Base-by-base conservation (phyloP, 2,113 vertebrate species). In the Saguinus imperator region DNA sequence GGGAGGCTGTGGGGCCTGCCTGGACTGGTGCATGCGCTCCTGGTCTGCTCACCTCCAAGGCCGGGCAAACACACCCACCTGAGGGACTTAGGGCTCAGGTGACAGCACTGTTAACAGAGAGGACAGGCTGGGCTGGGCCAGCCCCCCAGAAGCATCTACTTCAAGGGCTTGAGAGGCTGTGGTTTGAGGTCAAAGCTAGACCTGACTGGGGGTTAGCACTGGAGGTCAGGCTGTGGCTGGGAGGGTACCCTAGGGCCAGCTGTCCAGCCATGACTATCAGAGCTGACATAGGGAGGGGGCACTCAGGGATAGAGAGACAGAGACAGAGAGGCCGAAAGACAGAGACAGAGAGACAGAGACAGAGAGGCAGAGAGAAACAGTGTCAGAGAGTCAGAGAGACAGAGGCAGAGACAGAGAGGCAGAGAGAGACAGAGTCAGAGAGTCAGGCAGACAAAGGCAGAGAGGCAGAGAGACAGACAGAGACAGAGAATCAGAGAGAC, bases 31-130 rank as follows among this genome's bases (percentile, higher is more conserved):
- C 17, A 80, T 29, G 17, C 7, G 13, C 4, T 11, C 37, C 4
- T 6, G 66, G 25, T 6, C 75, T 75, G 10, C n/a, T 13, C 20
- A 2, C 40, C 13, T 6, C 8, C 9, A 50, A 35, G 37, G 32
- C 73, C 37, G 3, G 48, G 32, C 0, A 5, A 52, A 4, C 21
- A 29, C 0, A 0, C 23, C 10, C 10, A 9, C 61, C 61, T 14
- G 61, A 20, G 14, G 12, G 66, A 7, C 66, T 61, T 17, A 43
- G 50, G 32, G 8, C 18, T 16, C n/a, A 75, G 27, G 21, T 5
- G 61, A 18, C 12, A 9, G 23, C 2, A 32, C 72, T 0, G 17
- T 93, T 66, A 27, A 58, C 55, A 35, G 87, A 79, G 76, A 66
- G 57, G 45, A 40, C 8, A 7, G 21, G 4, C 40, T 40, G 64